These are phyloP conservation scores for Malacoraja senta DNA, from an alignment of 2,797 vertebrate genomes.

Conservation along the genomic window DNA sequence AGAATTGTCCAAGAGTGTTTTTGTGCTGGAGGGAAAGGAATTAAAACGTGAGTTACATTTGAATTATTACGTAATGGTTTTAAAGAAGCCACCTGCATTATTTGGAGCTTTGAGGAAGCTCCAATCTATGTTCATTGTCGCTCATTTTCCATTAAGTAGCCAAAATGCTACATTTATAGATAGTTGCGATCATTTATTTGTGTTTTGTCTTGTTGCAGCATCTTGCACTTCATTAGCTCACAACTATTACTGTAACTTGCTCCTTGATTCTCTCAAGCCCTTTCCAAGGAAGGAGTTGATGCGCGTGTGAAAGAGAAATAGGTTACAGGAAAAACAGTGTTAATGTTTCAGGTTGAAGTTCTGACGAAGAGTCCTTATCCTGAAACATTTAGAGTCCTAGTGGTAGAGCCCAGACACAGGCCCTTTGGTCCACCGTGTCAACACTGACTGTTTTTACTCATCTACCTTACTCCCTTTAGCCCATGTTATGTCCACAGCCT, in stretches of 20 bases:
- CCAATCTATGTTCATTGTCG: not conserved
- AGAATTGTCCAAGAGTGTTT: not conserved
- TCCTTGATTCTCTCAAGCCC: not conserved
- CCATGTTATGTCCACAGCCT: too few species aligned
- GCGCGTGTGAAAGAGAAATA: too few species aligned
- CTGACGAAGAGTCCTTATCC: too few species aligned
- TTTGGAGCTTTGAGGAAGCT: not conserved
- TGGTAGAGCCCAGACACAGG: too few species aligned
- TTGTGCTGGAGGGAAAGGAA: not conserved
- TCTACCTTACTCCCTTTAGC: too few species aligned
- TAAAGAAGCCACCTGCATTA: not conserved
- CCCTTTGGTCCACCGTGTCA: too few species aligned
- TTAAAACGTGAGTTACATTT: not conserved
- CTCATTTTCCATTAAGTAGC: not conserved
- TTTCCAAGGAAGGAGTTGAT: not conserved
- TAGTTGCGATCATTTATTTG: not conserved
- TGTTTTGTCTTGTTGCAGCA: not conserved
- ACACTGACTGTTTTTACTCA: too few species aligned
- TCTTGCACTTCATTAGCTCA: not conserved
- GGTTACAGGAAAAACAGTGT: too few species aligned
- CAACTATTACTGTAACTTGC: not conserved
- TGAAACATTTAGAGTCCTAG: too few species aligned
- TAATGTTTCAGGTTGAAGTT: too few species aligned
- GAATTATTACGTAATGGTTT: not conserved
- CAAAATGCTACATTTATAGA: not conserved